Base-by-base conservation (phyloP, 2,797 vertebrate genomes). In the Todus mexicanus region DNA sequence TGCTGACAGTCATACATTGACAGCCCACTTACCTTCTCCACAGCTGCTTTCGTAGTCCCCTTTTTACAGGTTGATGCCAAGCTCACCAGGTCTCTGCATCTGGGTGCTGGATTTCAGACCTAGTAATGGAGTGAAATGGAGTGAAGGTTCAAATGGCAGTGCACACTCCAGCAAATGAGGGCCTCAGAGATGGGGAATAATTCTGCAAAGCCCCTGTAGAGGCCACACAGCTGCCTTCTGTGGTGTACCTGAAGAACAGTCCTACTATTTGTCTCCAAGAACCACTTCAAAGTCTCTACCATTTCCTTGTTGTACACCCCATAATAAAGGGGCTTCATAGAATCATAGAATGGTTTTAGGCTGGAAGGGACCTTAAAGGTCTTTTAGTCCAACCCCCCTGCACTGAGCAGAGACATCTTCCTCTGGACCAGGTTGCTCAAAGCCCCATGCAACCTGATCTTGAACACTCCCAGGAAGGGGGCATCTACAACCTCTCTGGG, bases 301-400 rank as follows among this genome's bases (percentile, higher is more conserved):
- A 9, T 13, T 51, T 40, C 12, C 15, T 71, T 63, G 9, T 18
- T 47, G 17, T 63, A 14, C 2, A 1, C 5, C 10, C 33, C 0
- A 0, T 31, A 40, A 56, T n/a, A 69, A 53, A 22, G 10, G 16
- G 16, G 12, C 4, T 69, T 59, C 40, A 43, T 16, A n/a, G 38
- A 63, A 63, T 15, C 38, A 42, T 10, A 31, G 61, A n/a, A 15
- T 43, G 29, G 61, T n/a, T n/a, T n/a, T n/a, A n/a, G n/a, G n/a
- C n/a, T n/a, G n/a, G n/a, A n/a, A n/a, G n/a, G n/a, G n/a, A n/a
- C n/a, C n/a, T n/a, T n/a, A n/a, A n/a, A n/a, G n/a, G n/a, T n/a
- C n/a, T n/a, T n/a, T n/a, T n/a, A n/a, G n/a, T n/a, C n/a, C n/a
- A n/a, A n/a, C n/a, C n/a, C n/a, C n/a, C n/a, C n/a, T n/a, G n/a